Percentiles rank a stretch among this genome's conserved stretches.
phyloP scores from a whole-genome alignment of 2,888 invertebrate genomes.

The Campopleginae sp. region DNA sequence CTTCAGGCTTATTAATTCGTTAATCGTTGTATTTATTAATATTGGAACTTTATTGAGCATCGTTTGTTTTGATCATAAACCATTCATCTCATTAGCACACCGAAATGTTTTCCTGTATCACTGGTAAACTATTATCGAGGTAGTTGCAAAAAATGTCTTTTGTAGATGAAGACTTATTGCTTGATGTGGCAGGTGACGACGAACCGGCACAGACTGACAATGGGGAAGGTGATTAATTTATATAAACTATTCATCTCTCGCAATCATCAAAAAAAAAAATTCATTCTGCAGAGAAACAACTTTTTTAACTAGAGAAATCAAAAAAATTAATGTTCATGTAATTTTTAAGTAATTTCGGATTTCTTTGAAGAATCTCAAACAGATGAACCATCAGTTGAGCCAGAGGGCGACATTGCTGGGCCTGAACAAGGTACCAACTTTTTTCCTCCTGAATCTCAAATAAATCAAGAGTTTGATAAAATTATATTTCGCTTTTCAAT shows the following conservation, averaged over 20 bases:
- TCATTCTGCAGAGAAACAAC: neutral
- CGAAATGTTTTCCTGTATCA: neutral
- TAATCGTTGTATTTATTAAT: neutral
- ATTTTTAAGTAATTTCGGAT: slow-evolving; percentile 14
- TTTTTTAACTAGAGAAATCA: neutral
- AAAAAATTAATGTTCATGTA: neutral
- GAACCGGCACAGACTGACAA: slow-evolving; percentile 46
- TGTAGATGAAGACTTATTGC: slow-evolving; percentile 62
- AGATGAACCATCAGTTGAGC: slow-evolving; percentile 31
- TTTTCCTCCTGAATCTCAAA: neutral
- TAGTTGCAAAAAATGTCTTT: slow-evolving; percentile 52
- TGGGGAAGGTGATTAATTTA: slow-evolving; percentile 60
- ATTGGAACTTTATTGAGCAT: slow-evolving; percentile 14
- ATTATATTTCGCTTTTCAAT: neutral
- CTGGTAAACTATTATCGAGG: neutral
- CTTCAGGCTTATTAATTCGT: neutral
- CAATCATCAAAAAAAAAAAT: neutral
- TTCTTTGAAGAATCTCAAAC: slow-evolving; percentile 49
- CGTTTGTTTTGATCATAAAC: slow-evolving; percentile 17
- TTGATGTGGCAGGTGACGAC: slow-evolving; percentile 43
- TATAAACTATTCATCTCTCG: slow-evolving; percentile 2
- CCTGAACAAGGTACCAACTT: slow-evolving; percentile 52
- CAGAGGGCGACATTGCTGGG: slow-evolving; percentile 22
- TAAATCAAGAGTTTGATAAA: neutral
- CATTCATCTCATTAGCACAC: slow-evolving; percentile 58